phyloP scores from a whole-genome alignment of 2,797 vertebrate species.

The Onychomys arenicola region DNA sequence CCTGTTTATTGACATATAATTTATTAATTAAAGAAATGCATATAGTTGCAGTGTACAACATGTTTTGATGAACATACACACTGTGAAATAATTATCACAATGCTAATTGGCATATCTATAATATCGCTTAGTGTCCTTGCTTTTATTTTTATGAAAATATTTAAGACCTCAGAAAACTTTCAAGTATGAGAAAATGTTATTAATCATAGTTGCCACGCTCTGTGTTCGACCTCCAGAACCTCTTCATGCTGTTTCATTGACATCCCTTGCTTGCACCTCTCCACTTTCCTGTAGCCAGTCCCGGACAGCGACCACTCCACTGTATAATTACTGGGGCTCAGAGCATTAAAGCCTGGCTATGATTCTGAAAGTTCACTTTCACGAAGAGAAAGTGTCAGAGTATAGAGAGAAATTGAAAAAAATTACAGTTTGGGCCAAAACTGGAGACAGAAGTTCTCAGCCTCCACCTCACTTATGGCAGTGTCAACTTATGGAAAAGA shows the following conservation, averaged over 20 bases:
- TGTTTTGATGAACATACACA: not conserved
- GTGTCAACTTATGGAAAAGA: not conserved
- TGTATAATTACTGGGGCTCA: not conserved
- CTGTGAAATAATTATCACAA: not conserved
- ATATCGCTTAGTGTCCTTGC: not conserved
- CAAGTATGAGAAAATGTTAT: not conserved
- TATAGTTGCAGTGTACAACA: not conserved
- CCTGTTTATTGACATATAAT: not conserved
- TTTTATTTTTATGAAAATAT: not conserved
- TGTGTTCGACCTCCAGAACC: not conserved
- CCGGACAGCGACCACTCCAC: no score
- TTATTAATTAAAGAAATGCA: not conserved
- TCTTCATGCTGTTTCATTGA: not conserved
- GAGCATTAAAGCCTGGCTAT: not conserved
- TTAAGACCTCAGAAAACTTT: not conserved
- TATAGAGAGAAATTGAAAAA: not conserved
- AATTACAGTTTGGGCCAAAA: not conserved
- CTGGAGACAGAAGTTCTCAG: not conserved
- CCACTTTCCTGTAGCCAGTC: no score
- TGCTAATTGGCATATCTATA: not conserved
- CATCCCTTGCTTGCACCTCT: not conserved
- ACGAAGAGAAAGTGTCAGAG: not conserved
- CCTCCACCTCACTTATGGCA: not conserved
- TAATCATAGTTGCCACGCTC: not conserved
- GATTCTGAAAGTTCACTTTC: not conserved